Conservation (phyloP, 2,888 invertebrate genomes). For the Ametastegia equiseti region DNA sequence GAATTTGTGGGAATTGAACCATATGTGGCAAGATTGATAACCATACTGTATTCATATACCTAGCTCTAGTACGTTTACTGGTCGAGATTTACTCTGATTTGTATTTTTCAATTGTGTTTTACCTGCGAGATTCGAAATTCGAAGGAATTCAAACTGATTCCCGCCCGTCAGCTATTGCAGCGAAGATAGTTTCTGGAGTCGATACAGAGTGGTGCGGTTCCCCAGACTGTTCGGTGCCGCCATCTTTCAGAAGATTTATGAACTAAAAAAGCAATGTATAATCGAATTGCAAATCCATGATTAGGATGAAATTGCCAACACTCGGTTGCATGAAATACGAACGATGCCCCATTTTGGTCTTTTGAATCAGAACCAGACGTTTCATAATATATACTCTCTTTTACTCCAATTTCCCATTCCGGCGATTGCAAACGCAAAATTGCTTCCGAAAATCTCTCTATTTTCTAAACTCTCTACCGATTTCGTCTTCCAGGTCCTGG, state of each 20-base stretch:
- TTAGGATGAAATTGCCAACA: too few species aligned
- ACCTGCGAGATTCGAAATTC: too few species aligned
- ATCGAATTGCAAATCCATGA: not conserved
- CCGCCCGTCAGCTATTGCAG: not conserved
- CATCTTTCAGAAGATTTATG: not conserved
- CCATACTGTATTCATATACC: too few species aligned
- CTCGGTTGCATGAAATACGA: not conserved
- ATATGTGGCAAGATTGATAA: too few species aligned
- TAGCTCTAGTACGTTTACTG: too few species aligned
- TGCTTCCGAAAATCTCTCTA: too few species aligned
- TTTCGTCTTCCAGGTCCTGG: conserved; percentile 82
- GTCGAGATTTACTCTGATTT: not conserved
- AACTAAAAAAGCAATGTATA: not conserved
- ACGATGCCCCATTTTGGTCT: too few species aligned
- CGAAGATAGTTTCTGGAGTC: not conserved
- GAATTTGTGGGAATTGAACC: not conserved
- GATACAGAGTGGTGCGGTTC: not conserved
- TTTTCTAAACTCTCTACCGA: not conserved
- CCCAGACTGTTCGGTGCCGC: not conserved
- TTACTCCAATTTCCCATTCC: not conserved
- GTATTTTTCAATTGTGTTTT: too few species aligned
- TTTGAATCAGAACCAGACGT: too few species aligned
- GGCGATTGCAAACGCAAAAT: not conserved
- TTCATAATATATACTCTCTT: too few species aligned
- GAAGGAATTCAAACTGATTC: not conserved